These are phyloP conservation scores for Coccyzus lansbergi DNA, from an alignment of 2,797 vertebrate genomes.

Conservation along the genomic window DNA sequence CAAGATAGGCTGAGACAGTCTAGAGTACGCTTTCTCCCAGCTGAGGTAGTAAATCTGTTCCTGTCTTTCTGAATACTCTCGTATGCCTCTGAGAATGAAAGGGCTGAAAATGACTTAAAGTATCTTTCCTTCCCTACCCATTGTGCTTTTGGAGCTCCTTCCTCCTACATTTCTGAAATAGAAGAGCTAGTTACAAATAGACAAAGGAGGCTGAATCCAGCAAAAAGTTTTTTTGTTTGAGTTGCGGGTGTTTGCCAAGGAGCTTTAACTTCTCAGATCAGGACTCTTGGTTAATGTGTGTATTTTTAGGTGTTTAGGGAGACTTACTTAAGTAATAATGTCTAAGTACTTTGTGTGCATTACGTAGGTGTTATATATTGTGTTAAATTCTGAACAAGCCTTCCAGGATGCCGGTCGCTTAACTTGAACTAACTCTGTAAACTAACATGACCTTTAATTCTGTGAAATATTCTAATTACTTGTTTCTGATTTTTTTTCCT, in stretches of 20 bases:
- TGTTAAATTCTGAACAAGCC: background rate
- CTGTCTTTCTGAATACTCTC: background rate
- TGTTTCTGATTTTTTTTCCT: background rate
- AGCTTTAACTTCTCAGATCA: background rate
- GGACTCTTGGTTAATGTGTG: background rate
- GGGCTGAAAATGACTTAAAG: background rate
- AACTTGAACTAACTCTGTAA: background rate
- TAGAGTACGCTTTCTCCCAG: background rate
- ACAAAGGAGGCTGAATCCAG: background rate
- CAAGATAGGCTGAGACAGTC: background rate
- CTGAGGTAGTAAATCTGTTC: background rate
- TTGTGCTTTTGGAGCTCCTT: background rate
- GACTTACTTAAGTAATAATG: background rate
- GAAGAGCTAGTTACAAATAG: background rate
- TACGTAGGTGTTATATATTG: background rate
- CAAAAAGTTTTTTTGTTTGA: background rate
- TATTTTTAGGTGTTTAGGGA: background rate
- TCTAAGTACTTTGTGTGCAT: background rate
- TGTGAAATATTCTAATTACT: background rate
- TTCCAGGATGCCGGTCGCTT: background rate
- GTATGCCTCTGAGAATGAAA: background rate
- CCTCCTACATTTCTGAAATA: background rate
- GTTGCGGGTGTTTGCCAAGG: background rate
- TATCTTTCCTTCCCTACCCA: background rate
- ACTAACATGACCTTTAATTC: background rate